Percentiles rank a stretch among this genome's conserved stretches.
phyloP scores from a whole-genome alignment of 2,797 vertebrate species.

The Xiphorhynchus erythropygius region DNA sequence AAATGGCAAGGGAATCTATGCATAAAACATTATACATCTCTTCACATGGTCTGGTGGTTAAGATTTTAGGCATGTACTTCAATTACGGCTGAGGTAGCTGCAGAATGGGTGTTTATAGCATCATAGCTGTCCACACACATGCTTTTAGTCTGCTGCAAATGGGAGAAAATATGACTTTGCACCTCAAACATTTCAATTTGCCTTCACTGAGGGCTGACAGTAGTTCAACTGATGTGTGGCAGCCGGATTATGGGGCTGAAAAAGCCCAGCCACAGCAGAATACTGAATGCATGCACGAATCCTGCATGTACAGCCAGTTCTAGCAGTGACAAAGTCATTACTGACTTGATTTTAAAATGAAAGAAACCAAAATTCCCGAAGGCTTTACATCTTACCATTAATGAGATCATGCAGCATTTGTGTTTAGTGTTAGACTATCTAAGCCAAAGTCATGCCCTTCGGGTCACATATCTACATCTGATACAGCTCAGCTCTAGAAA shows the following conservation, averaged over 20 bases:
- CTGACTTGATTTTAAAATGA: slow-evolving; percentile 2
- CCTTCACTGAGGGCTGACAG: background rate
- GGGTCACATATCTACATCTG: background rate
- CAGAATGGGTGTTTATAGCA: background rate
- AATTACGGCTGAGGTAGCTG: background rate
- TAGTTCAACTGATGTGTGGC: background rate
- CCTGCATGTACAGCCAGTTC: background rate
- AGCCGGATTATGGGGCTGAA: background rate
- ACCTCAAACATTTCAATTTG: background rate
- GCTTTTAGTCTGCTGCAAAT: background rate
- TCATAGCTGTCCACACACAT: background rate
- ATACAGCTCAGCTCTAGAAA: background rate
- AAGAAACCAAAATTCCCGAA: background rate
- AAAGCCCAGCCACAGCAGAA: background rate
- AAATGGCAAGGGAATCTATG: background rate
- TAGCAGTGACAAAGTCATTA: background rate
- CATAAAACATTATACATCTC: background rate
- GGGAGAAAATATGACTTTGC: background rate
- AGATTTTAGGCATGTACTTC: background rate
- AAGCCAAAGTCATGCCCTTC: background rate
- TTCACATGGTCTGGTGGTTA: background rate
- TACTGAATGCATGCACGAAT: background rate
- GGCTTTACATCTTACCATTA: background rate
- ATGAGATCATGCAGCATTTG: background rate
- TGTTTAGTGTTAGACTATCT: background rate